Evolutionary conservation across 2,113 vertebrate genomes (phyloP), one percentile per base, ranked within the genome.

Genomic region (Odocoileus virginianus): DNA sequence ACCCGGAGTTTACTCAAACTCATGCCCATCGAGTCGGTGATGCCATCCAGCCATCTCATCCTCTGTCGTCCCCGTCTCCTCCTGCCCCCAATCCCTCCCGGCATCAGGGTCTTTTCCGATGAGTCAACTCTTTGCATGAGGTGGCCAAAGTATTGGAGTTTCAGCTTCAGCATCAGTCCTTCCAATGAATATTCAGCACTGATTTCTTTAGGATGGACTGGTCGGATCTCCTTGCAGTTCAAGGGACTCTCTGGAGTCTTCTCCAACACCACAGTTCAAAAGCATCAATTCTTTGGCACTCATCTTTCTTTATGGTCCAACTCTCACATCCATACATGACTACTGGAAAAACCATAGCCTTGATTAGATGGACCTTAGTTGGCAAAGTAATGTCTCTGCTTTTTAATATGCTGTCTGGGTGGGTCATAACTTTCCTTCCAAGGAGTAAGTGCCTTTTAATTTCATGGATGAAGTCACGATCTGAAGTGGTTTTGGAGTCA

Each of bases 211-310:
- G 64, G 21, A 36, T 36, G 17, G n/a, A 12, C 3, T 71, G 64
- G 36, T 36, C 6, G n/a, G 5, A 36, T 12, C 64, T 36, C 64
- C n/a, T 36, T 71, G n/a, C 4, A 36, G 9, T 71, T 58, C 19
- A 71, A 71, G n/a, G 64, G 19, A 71, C 64, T 71, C 64, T 10
- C 64, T 5, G 10, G 5, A 12, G n/a, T 71, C n/a, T 71, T 71
- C 17, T 36, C 64, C 64, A 23, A 71, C n/a, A 71, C 19, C 2
- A 4, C n/a, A 23, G 4, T 71, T 36, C n/a, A 36, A 71, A 71
- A 71, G 19, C n/a, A 71, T 11, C n/a, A 71, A 3, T 23, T 36
- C 64, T 71, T 71, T 5, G 1, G 19, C 0, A 0, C n/a, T 12
- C 64, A 71, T n/a, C 4, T 36, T 71, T 71, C 64, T 36, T 36